Evolutionary conservation across 1,140 invertebrate genomes (phyloP), one percentile per base, ranked within the genome.

Genomic region (Phenacoccus solenopsis): DNA sequence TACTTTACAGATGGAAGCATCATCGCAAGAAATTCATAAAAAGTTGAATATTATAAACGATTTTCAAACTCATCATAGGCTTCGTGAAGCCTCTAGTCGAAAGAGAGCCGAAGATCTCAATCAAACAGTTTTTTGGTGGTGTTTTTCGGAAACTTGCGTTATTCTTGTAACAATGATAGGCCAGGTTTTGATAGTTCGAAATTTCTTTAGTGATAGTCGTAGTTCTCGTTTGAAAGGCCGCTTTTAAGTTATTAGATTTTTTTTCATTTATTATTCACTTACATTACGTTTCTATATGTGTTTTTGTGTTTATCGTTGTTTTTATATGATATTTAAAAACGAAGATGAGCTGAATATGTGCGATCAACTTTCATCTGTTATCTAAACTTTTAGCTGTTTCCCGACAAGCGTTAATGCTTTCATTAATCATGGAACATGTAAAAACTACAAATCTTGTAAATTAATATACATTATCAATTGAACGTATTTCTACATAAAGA

Each of bases 81-180:
- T 99, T 71, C 85, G 93, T 61, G 97, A 99, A 82, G 89, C 96
- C 5, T 91, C 96, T 78, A 88, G 94, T 28, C 86, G 96, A 38
- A 94, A 95, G 77, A 84, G 94, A 64, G 97, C 96, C 0, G 96
- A 99, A 81, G 91, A 97, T 79, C 82, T 99, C 10, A 98, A 98
- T 76, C 89, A 93, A 77, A 84, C 91, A 73, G 96, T 99, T 0
- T 83, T 94, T 73, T 87, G 87, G 80, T 98, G 95, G 94, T 96
- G 96, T 0, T 79, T 94, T 7, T 84, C 90, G 68, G 94, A 98
- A 80, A 93, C 94, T 24, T 71, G 90, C 0, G 86, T 91, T 27
- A 88, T 99, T 73, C 77, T 98, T 0, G 73, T 90, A 49, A 91
- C 96, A 38, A 87, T 89, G 21, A 82, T 98, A 70, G 87, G 87